Evolutionary conservation across 2,888 invertebrate genomes (phyloP), one percentile per base, ranked within the genome.

Genomic region (Margaritifera margaritifera): DNA sequence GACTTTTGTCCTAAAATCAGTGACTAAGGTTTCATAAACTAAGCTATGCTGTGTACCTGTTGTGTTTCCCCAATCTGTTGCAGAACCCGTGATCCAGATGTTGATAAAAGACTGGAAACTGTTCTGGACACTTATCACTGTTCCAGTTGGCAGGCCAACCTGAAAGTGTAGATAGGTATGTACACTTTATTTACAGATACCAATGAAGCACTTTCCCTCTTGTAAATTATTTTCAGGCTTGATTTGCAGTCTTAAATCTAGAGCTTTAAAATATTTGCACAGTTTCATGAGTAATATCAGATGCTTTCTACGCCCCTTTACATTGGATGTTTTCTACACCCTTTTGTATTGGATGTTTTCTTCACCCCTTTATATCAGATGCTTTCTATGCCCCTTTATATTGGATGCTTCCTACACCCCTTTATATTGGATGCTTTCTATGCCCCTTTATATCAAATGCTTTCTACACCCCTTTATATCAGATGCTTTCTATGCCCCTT

Each of bases 101-200:
- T 84, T 84, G 24, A 84, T 77, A 62, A 84, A 83, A 0, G 76
- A 73, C 42, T 74, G 72, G 63, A 68, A 75, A 52, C 81, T 82
- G 24, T 79, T 74, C 61, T 80, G 72, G 3, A 82, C 78, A 27
- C 78, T 83, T 1, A 84, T 69, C 15, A 79, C 66, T 55, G 81
- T 81, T 20, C 82, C 84, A 11, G 84, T 80, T 2, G 82, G 84
- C 15, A 84, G 63, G 25, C 70, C 64, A 53, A 84, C 78, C 84
- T 84, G 68, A 8, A 66, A 69, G 42, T 22, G 66, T 24, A 55
- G n/a, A n/a, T n/a, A n/a, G n/a, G n/a, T n/a, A n/a, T n/a, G n/a
- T n/a, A n/a, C n/a, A n/a, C n/a, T n/a, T n/a, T n/a, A n/a, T n/a
- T n/a, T n/a, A n/a, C n/a, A n/a, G n/a, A n/a, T n/a, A n/a, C n/a